Conservation (phyloP, 2,797 vertebrate species). For the Channallabes apus region DNA sequence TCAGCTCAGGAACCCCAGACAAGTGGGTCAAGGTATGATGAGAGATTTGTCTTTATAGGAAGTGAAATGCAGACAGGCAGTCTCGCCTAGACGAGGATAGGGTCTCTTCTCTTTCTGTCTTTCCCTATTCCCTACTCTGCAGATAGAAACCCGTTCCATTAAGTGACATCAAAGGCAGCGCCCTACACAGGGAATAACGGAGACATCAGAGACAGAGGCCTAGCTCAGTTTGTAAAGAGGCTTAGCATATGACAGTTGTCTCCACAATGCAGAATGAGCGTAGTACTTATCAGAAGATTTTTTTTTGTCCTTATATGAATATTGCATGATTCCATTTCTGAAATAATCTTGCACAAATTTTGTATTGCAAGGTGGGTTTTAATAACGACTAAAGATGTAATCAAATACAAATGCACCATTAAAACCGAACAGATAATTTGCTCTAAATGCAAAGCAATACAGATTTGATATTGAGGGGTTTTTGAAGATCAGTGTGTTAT, state of each 20-base stretch:
- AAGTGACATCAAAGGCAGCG: constrained; percentile 54
- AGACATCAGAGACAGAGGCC: constrained; percentile 37
- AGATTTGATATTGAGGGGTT: not conserved
- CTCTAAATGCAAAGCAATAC: not conserved
- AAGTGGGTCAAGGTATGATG: constrained; percentile 47
- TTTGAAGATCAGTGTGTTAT: not conserved
- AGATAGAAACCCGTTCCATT: constrained; percentile 54
- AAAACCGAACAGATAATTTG: not conserved
- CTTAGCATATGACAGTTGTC: constrained; percentile 27
- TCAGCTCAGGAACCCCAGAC: constrained; percentile 28
- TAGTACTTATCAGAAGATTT: constrained; percentile 21
- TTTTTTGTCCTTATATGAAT: constrained; percentile 1
- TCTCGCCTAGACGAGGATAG: constrained; percentile 41
- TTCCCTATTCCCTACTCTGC: constrained; percentile 57
- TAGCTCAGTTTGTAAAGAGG: constrained; percentile 27
- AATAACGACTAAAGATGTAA: not conserved
- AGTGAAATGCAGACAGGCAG: constrained; percentile 36
- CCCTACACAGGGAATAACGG: constrained; percentile 39
- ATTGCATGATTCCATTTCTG: constrained; percentile 7
- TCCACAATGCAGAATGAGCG: constrained; percentile 2
- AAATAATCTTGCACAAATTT: not conserved
- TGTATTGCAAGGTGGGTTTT: not conserved
- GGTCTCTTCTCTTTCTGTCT: constrained; percentile 35
- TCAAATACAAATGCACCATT: not conserved
- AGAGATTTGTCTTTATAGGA: constrained; percentile 42